Percentiles rank a stretch among this genome's conserved stretches.
These are phyloP conservation scores for Apotomis betuletana DNA, from an alignment of 2,888 invertebrate species.

Conservation along the genomic window DNA sequence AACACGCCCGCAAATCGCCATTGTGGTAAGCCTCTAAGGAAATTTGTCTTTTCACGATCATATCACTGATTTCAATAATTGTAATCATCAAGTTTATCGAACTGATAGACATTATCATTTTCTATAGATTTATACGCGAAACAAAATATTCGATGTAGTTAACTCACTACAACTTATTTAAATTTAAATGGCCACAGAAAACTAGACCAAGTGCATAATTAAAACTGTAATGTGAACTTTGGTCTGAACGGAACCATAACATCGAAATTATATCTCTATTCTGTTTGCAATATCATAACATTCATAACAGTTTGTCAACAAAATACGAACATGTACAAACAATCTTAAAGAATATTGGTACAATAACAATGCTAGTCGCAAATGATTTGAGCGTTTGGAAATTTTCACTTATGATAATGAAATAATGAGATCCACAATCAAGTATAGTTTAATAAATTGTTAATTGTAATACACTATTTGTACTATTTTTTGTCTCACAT, in stretches of 20 bases:
- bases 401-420: conserved; percentile 67
- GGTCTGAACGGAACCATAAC: background rate
- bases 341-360: conserved; percentile 76
- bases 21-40: background rate
- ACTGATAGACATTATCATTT: too few species aligned
- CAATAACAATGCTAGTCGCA: conserved; percentile 52
- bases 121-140: background rate
- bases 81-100: too few species aligned
- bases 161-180: background rate
- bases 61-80: conserved; percentile 5
- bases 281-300: background rate
- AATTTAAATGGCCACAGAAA: conserved; percentile 9
- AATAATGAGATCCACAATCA: conserved; percentile 82
- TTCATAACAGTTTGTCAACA: conserved; percentile 12
- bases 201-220: conserved; percentile 3
- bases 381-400: conserved; percentile 65
- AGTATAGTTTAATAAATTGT: conserved; percentile 77
- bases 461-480: conserved; percentile 15
- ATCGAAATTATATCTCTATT: too few species aligned
- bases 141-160: conserved; percentile 7
- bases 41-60: conserved; percentile 20
- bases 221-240: conserved; percentile 11
- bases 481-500: background rate
- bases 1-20: too few species aligned
- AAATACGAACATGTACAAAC: conserved; percentile 55